Conservation (phyloP, 2,888 invertebrate species). For the Villa cingulata region DNA sequence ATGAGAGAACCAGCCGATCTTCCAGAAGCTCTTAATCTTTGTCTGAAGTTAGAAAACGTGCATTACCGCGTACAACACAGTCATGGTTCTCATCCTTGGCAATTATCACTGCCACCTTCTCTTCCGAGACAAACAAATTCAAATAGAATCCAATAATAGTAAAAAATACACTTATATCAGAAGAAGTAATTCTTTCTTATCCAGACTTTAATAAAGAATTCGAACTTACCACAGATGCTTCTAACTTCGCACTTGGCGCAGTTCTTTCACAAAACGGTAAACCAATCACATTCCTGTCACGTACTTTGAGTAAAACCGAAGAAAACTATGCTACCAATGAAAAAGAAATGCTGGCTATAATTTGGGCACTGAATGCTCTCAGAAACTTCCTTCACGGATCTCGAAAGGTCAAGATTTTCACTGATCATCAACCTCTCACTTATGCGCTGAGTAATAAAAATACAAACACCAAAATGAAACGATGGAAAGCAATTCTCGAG, state of each 20-base stretch:
- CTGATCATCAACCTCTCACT: conserved; percentile 3
- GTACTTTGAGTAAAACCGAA: not conserved
- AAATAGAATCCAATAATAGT: not conserved
- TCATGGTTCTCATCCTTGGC: not conserved
- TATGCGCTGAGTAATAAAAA: conserved; percentile 9
- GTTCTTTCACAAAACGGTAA: not conserved
- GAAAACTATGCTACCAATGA: conserved; percentile 1
- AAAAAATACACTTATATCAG: not conserved
- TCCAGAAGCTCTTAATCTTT: not conserved
- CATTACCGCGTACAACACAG: not conserved
- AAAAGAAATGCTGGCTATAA: conserved; percentile 4
- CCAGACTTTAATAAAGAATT: conserved; percentile 4
- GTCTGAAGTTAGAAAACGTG: not conserved
- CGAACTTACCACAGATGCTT: conserved; percentile 4
- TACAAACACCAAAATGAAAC: conserved; percentile 8
- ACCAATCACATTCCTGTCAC: conserved; percentile 1
- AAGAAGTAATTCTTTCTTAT: not conserved
- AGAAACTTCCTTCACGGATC: not conserved
- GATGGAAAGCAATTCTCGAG: conserved; percentile 12
- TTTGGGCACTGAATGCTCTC: conserved; percentile 3
- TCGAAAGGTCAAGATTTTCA: not conserved
- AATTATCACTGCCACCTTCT: not conserved
- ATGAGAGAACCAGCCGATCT: not conserved
- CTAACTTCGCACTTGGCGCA: conserved; percentile 3
- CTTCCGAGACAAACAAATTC: not conserved